A percentile compares a stretch with the other conserved stretches of the same genome.
phyloP scores from a whole-genome alignment of 2,113 vertebrate species.

The Gobius niger region DNA sequence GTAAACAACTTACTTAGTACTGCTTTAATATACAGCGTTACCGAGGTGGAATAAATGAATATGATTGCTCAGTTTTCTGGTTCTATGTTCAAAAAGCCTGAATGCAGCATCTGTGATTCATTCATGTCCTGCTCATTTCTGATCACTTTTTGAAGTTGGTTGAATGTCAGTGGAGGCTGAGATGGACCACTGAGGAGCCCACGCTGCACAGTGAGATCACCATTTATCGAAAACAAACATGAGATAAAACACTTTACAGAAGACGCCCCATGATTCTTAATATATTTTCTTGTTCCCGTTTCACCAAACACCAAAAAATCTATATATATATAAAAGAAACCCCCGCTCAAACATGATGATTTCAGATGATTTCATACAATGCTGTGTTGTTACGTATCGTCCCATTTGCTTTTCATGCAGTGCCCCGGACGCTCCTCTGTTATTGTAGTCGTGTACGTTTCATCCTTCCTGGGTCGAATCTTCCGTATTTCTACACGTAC shows the following conservation, averaged over 20 bases:
- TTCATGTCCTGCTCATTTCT: too few species aligned
- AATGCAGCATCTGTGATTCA: too few species aligned
- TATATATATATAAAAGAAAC: background rate
- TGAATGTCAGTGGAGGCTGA: background rate
- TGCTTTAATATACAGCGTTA: too few species aligned
- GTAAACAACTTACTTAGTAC: too few species aligned
- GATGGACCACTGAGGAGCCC: background rate
- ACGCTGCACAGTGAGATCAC: background rate
- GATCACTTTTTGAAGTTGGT: too few species aligned
- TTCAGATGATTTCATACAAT: background rate
- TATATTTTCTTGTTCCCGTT: background rate
- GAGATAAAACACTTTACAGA: background rate
- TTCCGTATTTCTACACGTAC: constrained; percentile 64
- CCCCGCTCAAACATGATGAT: background rate
- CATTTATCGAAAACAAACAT: background rate
- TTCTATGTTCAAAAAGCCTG: too few species aligned
- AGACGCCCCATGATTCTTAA: background rate
- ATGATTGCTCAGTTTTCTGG: too few species aligned
- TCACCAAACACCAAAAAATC: background rate
- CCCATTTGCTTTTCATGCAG: constrained; percentile 38
- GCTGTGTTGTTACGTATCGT: background rate
- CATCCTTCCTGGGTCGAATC: background rate
- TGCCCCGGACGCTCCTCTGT: constrained; percentile 44
- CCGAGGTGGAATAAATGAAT: too few species aligned
- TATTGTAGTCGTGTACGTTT: background rate